These are phyloP conservation scores for Mastigias papua DNA, from an alignment of 30 jellyfish, hydroid and myxozoan species.

Conservation along the genomic window DNA sequence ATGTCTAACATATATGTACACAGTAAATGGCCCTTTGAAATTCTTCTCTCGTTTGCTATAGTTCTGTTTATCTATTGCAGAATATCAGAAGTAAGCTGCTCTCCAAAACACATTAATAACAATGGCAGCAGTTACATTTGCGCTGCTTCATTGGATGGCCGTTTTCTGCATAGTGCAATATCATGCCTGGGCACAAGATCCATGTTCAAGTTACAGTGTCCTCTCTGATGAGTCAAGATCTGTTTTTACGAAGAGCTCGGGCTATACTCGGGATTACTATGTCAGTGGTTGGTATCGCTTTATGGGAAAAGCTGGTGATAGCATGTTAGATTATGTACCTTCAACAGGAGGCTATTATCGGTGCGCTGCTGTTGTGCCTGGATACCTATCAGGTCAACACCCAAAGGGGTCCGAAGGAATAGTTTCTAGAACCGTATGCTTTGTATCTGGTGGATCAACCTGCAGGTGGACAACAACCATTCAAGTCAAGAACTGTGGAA, in stretches of 20 bases:
- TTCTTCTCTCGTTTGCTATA: no score
- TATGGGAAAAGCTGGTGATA: conserved; percentile 40
- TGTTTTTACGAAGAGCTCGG: neutral
- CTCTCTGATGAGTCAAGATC: neutral
- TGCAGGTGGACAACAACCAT: neutral
- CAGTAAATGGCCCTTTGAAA: no score
- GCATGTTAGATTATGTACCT: conserved; percentile 21
- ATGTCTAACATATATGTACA: no score
- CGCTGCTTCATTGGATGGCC: neutral
- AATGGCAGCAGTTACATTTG: neutral
- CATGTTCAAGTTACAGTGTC: neutral
- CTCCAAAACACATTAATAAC: no score
- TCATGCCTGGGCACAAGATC: neutral
- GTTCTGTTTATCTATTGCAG: no score
- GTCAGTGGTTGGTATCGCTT: conserved; percentile 26
- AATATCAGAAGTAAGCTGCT: no score
- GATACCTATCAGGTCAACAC: conserved; percentile 12
- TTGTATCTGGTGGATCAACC: neutral
- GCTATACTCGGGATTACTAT: neutral
- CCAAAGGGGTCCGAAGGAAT: conserved; percentile 11
- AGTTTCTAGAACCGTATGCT: conserved; percentile 32
- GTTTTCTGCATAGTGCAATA: neutral
- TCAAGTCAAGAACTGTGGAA: conserved; percentile 36
- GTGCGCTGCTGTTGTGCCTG: neutral
- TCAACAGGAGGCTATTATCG: neutral